phyloP scores from a whole-genome alignment of 1,140 invertebrate species.

The Zaprionus nigranus region DNA sequence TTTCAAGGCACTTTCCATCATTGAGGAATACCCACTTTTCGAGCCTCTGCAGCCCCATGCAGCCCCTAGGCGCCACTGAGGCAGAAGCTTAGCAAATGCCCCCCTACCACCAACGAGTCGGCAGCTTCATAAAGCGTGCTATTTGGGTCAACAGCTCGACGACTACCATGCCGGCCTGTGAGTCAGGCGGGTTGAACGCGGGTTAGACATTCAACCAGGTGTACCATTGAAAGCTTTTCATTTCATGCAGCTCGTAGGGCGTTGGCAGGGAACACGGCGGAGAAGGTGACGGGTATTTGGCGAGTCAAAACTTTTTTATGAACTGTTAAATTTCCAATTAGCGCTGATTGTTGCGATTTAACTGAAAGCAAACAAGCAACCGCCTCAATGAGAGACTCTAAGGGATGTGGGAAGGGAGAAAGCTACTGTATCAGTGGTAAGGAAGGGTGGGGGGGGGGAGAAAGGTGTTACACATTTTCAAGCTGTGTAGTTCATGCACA shows the following conservation, averaged over 20 bases:
- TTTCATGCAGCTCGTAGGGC: background rate
- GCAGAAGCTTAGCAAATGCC: constrained; percentile 32
- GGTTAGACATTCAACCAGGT: background rate
- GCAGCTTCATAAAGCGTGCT: constrained; percentile 35
- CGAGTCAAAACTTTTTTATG: constrained; percentile 61
- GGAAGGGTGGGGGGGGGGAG: no score
- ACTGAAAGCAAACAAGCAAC: constrained; percentile 49
- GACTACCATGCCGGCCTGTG: constrained; percentile 8
- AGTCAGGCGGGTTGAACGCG: background rate
- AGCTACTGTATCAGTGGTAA: background rate
- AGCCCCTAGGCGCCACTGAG: constrained; percentile 20
- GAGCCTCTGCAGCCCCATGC: background rate
- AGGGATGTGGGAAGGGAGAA: background rate
- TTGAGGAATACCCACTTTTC: background rate
- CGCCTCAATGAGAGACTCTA: no score
- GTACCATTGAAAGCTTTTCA: background rate
- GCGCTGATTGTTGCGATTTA: constrained; percentile 74
- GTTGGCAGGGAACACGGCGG: no score
- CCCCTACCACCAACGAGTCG: constrained; percentile 22
- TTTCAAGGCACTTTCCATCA: constrained; percentile 44
- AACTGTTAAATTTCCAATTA: constrained; percentile 80
- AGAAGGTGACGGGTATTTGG: constrained; percentile 7
- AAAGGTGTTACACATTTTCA: background rate
- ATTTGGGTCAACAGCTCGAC: constrained; percentile 63
- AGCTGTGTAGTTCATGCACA: no score